Evolutionary conservation across 2,113 vertebrate genomes (phyloP), one percentile per base, ranked within the genome.

Genomic region (Balaeniceps rex): DNA sequence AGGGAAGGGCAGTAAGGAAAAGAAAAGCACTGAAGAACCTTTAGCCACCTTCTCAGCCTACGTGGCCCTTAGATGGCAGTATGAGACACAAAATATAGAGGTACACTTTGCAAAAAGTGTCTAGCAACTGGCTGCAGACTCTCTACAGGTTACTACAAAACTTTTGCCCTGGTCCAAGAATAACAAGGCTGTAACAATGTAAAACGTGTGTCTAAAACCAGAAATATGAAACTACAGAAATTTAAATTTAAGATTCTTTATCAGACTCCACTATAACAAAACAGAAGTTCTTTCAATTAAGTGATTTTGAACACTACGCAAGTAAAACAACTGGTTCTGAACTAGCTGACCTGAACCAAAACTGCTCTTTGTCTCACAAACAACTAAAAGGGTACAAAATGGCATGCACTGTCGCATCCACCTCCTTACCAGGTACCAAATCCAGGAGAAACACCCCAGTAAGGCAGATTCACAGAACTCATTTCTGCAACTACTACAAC

Each of bases 41-140:
- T 44, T 17, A 87, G 47, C 19, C 57, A 90, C 36, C 40, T 87
- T 85, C 47, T 52, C 84, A 57, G 81, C 28, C 40, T n/a, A 28
- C 1, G 1, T 25, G 69, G 49, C 97, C 97, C 81, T 96, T 96
- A 96, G 87, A 91, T 92, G 95, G 97, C 96, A 93, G 95, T 84
- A 76, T 91, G 83, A 94, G 74, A 96, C 90, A 82, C 28, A 31
- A 92, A 93, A 96, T 92, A 77, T 0, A 77, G n/a, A 90, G 22
- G 49, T n/a, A 33, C 14, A 19, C 34, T 33, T 61, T 6, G 12
- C 28, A 40, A 66, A 55, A 85, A 52, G 23, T 4, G 25, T 54
- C 42, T 8, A 33, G 44, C 19, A 52, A 11, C 24, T 34, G 23
- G 7, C 46, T 79, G 8, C 29, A 79, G 52, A 34, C 29, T 46